Base-by-base conservation (phyloP, 2,888 invertebrate species). In the Argyresthia albistria region DNA sequence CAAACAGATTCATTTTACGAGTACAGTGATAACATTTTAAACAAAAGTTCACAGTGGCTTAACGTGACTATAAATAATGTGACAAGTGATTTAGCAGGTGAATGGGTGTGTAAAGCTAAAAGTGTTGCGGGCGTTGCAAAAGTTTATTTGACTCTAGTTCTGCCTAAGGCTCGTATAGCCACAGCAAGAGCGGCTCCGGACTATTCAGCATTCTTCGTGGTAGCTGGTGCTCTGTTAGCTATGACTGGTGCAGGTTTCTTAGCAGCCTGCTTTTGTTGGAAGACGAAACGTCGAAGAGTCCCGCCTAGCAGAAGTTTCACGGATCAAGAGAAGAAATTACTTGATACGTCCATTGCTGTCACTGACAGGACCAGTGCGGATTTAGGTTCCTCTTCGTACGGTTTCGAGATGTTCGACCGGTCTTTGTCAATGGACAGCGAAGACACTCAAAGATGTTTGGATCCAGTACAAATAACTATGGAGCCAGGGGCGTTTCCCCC, bases 271-370 rank as follows among this genome's bases (percentile, higher is more conserved):
- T 68, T 84, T 51, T 86, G 88, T 56, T 88, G 87, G 82, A 91
- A 93, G 58, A 93, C 93, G 45, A 89, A 93, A 54, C 94, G 94
- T 65, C 91, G 92, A 47, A 94, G 94, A 73, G 90, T 93, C 1
- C 87, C 89, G 7, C 82, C 89, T 0, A 89, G 88, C 54, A 87
- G 89, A 60, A 95, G 95, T 70, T 95, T 95, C 69, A 95, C 93
- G 49, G 96, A 96, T 66, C 96, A 96, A 81, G 95, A 96, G 69
- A 95, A 96, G 76, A 95, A 95, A 67, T 84, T 96, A 54, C 83
- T 96, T 57, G 95, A 95, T 62, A 91, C 95, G 14, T 95, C 95
- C 78, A 52, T 90, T 82, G 75, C 86, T 43, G 75, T 82, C 53
- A 92, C 92, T 65, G 91, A 91, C 60, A 89, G 91, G 58, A 89